Conservation (phyloP, 2,888 invertebrate genomes). For the Agrochola litura region DNA sequence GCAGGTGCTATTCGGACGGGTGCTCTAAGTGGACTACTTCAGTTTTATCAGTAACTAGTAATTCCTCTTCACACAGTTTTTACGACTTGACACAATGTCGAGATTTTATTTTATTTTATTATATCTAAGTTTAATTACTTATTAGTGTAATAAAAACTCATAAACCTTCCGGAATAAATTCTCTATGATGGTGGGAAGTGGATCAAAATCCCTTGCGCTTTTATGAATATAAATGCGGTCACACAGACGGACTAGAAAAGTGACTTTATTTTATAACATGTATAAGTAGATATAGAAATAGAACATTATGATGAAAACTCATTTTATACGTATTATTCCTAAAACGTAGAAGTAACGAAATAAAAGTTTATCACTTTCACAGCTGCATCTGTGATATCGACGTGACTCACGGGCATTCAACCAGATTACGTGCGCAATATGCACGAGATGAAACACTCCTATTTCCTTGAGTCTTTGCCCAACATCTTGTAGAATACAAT, state of each 20-base stretch:
- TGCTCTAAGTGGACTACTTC: no score
- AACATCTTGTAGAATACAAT: neutral
- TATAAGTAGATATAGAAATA: neutral
- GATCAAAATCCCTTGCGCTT: no score
- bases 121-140: no score
- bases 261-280: neutral
- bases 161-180: no score
- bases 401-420: slow-evolving; percentile 29
- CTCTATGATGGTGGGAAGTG: no score
- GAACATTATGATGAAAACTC: slow-evolving; percentile 13
- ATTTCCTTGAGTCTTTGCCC: neutral
- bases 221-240: neutral
- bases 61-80: neutral
- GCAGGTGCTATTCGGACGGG: no score
- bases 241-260: neutral
- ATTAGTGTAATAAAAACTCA: no score
- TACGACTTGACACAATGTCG: neutral
- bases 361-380: slow-evolving; percentile 44
- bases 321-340: slow-evolving; percentile 1
- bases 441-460: slow-evolving; percentile 19
- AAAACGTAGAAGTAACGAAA: neutral
- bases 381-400: slow-evolving; percentile 42
- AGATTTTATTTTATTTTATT: neutral
- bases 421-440: slow-evolving; percentile 45
- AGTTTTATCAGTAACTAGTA: no score